A percentile compares a stretch with the other conserved stretches of the same genome.
These are phyloP conservation scores for Clupea harengus DNA, from an alignment of 2,113 vertebrate genomes.

Conservation along the genomic window DNA sequence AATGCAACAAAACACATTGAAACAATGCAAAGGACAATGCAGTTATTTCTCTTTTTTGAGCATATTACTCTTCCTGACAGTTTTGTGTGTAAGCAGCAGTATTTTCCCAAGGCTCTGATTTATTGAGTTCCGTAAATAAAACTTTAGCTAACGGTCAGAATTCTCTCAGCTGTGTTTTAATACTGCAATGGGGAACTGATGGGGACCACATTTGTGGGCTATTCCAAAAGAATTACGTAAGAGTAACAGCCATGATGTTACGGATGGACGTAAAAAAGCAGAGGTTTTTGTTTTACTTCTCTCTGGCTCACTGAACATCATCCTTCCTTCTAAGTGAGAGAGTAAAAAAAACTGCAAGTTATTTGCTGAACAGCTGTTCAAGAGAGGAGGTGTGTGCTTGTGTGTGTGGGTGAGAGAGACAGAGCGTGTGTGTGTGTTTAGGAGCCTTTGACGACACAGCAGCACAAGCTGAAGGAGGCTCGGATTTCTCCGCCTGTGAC, in stretches of 20 bases:
- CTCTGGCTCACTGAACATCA: constrained; percentile 9
- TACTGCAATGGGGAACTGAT: neutral
- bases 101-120: neutral
- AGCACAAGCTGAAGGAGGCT: constrained; percentile 17
- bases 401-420: neutral
- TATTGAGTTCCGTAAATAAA: neutral
- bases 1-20: neutral
- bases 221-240: neutral
- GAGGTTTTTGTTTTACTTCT: constrained; percentile 12
- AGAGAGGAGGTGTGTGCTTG: constrained; percentile 18
- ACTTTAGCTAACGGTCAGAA: neutral
- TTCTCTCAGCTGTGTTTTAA: neutral
- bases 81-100: neutral
- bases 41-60: too few species aligned
- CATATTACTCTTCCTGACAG: neutral
- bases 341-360: constrained; percentile 21
- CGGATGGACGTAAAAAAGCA: neutral
- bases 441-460: constrained; percentile 3
- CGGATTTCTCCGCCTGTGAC: constrained; percentile 21
- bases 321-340: constrained; percentile 15
- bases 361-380: constrained; percentile 32
- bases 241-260: neutral
- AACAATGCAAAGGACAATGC: neutral
- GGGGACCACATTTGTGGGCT: neutral
- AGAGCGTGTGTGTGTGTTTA: constrained; percentile 1